phyloP scores from a whole-genome alignment of 2,797 vertebrate species.

The Amazona ochrocephala region DNA sequence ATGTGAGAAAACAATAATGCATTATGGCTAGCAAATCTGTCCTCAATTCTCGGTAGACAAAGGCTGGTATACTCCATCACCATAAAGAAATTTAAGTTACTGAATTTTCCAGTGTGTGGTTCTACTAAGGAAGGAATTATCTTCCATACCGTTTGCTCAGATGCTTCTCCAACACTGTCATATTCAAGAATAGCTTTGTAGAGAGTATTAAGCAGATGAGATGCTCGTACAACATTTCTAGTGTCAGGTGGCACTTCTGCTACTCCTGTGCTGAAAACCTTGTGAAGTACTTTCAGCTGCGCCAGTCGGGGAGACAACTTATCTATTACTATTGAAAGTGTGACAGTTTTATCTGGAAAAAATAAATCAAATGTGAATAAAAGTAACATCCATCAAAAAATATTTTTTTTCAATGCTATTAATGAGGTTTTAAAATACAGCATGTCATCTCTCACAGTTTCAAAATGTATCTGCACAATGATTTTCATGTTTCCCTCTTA shows the following conservation, averaged over 20 bases:
- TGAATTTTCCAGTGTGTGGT: neutral
- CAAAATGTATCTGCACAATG: neutral
- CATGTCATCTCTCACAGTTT: neutral
- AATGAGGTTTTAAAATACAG: neutral
- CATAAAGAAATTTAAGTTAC: neutral
- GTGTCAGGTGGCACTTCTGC: constrained; percentile 94
- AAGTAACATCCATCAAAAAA: neutral
- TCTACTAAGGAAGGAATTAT: neutral
- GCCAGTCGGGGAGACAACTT: constrained; percentile 89
- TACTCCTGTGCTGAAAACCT: constrained; percentile 95
- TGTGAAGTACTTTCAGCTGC: constrained; percentile 93
- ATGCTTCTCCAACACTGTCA: constrained; percentile 93
- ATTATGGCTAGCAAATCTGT: neutral
- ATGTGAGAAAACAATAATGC: neutral
- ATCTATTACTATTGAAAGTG: constrained; percentile 89
- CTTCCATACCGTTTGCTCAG: constrained; percentile 88
- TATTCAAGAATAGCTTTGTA: constrained; percentile 98
- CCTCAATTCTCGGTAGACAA: neutral
- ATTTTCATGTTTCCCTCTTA: neutral
- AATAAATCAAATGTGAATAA: neutral
- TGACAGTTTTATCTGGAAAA: constrained; percentile 89
- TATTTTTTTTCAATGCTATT: neutral
- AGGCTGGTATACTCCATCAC: neutral
- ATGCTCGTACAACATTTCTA: constrained; percentile 93
- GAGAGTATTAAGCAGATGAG: constrained; percentile 95